These are phyloP conservation scores for Trachymyrmex septentrionalis DNA, from an alignment of 1,140 invertebrate genomes.

Conservation along the genomic window DNA sequence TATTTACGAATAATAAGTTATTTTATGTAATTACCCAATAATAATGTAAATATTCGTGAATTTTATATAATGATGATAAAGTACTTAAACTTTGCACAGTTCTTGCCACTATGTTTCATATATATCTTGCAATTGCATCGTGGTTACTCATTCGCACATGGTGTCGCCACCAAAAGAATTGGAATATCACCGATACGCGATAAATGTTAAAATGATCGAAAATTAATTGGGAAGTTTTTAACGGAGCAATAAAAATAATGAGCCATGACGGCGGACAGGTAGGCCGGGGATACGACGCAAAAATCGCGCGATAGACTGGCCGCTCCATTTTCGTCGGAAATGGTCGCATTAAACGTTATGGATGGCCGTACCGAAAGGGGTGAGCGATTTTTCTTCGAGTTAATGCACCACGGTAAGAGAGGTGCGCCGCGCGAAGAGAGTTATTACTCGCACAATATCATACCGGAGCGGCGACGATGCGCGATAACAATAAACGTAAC, in stretches of 20 bases:
- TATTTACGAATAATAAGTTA: not conserved
- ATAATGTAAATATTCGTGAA: not conserved
- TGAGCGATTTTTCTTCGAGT: conserved; percentile 61
- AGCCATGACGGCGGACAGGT: conserved; percentile 26
- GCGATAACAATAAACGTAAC: conserved; percentile 53
- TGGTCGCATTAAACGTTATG: conserved; percentile 60
- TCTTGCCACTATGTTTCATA: not conserved
- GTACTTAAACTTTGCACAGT: not conserved
- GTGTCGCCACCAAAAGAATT: not conserved
- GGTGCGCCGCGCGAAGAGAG: conserved; percentile 20
- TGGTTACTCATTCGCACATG: too few relatives aligned
- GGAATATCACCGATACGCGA: not conserved
- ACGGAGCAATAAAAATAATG: conserved; percentile 55
- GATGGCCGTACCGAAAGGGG: conserved; percentile 55
- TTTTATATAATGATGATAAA: not conserved
- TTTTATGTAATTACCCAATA: not conserved
- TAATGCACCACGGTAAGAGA: conserved; percentile 48
- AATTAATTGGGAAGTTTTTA: conserved; percentile 62
- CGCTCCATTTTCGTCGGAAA: conserved; percentile 56
- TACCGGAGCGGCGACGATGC: conserved; percentile 14
- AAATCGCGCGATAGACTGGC: conserved; percentile 46
- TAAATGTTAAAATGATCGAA: conserved; percentile 39
- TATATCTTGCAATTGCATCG: conserved; percentile 20
- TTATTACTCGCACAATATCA: conserved; percentile 51
- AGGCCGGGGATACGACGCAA: conserved; percentile 20